A percentile compares a stretch with the other conserved stretches of the same genome.
Evolutionary conservation across 1,140 invertebrate species (phyloP).

Genomic region (Drosophila kurseongensis): DNA sequence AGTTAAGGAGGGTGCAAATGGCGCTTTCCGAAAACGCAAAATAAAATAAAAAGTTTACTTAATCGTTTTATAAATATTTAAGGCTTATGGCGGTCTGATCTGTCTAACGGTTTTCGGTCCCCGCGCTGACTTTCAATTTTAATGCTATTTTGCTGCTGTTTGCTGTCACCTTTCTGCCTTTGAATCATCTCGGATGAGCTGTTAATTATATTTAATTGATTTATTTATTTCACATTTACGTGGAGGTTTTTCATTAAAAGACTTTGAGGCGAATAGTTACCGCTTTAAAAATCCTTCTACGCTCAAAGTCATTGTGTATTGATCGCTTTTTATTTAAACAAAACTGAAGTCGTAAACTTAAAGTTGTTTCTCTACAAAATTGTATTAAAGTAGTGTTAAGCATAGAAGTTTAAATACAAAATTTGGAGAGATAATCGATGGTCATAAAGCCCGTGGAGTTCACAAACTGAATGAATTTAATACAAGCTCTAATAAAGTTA

Average conservation of each 20-base stretch:
- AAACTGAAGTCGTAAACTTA: too few species aligned
- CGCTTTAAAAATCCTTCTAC: too few species aligned
- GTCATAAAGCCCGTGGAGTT: too few species aligned
- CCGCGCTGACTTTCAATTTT: slow-evolving; percentile 44
- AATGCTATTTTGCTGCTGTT: slow-evolving; percentile 6
- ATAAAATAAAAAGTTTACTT: slow-evolving; percentile 43
- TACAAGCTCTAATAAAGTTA: too few species aligned
- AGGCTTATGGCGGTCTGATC: slow-evolving; percentile 49
- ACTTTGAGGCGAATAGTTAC: too few species aligned
- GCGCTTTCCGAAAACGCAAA: slow-evolving; percentile 16
- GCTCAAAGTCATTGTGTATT: too few species aligned
- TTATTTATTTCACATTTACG: slow-evolving; percentile 48
- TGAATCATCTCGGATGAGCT: slow-evolving; percentile 62
- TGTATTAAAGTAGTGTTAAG: too few species aligned
- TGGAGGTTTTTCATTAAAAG: not conserved
- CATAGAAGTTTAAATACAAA: too few species aligned
- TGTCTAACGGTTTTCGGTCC: slow-evolving; percentile 5
- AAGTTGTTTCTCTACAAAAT: too few species aligned
- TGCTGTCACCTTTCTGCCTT: slow-evolving; percentile 20
- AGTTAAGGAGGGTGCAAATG: slow-evolving; percentile 13
- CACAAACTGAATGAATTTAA: too few species aligned
- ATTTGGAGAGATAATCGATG: too few species aligned
- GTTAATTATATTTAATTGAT: slow-evolving; percentile 67
- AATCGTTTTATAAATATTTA: slow-evolving; percentile 68
- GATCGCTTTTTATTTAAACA: too few species aligned